Evolutionary conservation across 2,113 vertebrate genomes (phyloP), one percentile per base, ranked within the genome.

Genomic region (Falcunculus frontatus): DNA sequence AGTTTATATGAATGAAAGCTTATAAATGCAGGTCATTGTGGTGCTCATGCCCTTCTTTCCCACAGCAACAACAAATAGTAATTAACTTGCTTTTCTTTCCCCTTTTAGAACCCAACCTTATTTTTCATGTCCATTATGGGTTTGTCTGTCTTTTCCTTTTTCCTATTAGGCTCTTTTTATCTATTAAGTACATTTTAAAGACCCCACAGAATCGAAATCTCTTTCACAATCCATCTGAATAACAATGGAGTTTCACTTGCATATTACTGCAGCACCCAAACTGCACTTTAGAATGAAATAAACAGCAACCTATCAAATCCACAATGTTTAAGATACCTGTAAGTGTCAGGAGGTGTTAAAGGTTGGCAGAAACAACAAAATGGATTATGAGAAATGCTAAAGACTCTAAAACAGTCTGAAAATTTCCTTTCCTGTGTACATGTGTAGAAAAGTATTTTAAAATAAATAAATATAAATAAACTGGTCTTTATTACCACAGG

Each of bases 1-100:
- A 52, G 47, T 91, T 95, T 68, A 32, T n/a, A 84, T 63, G 85
- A 95, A 90, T 84, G 76, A 91, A 80, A 89, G 77, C 77, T 84
- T 91, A 60, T 56, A 84, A 87, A 85, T 81, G 72, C 80, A 81
- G 72, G 35, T 90, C 72, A 33, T 56, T 79, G 67, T 77, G 19
- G 65, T 87, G 42, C 27, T 95, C 41, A 16, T 47, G 55, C 13
- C 56, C 25, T 85, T 80, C 70, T 73, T 90, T 80, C 57, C 82
- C 79, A 85, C 35, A 80, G 57, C 65, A 87, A 37, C 65, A 87
- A 37, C 14, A 62, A 87, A 33, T 2, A 77, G 44, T 62, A 77
- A 84, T 87, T 90, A 70, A 76, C 27, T 63, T 2, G 0, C 5
- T 35, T 84, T 67, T 90, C 27, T 52, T 89, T 92, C 55, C 59